Evolutionary conservation across 2,888 invertebrate genomes (phyloP), one percentile per base, ranked within the genome.

Genomic region (Acleris holmiana): DNA sequence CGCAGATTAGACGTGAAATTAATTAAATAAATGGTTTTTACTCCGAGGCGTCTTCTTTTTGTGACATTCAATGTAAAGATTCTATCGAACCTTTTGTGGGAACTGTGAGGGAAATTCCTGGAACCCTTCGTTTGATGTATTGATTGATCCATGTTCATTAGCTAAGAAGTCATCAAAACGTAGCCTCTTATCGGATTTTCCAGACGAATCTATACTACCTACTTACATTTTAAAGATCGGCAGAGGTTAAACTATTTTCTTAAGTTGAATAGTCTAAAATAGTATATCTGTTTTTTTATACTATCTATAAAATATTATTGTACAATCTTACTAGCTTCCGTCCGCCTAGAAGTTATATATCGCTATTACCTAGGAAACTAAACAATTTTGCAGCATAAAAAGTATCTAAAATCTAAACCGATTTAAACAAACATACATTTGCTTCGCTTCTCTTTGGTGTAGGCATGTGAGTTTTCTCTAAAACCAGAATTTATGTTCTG

Each of bases 1-100:
- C 69, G 66, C 70, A 69, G 67, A 68, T 72, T 71, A 66, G 67
- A 60, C 59, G 55, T 64, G 67, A 69, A 71, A 70, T 66, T 71
- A 76, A 76, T 77, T 74, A 73, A 67, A 60, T 69, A 70, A 77
- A 74, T 69, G 70, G 68, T 46, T 65, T 69, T 72, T 69, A 69
- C 71, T 75, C 55, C 59, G 59, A 47, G 46, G 67, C 58, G 64
- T 68, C 62, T 61, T 61, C 71, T 67, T 62, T 61, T 61, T 56
- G 67, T 58, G 67, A 57, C 61, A 19, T 44, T 49, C 44, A 54
- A 64, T 48, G 58, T 59, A 49, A 63, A 58, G 51, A 55, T 65
- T 60, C 41, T 19, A 54, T 59, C n/a, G 10, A 51, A 53, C 23
- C 51, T 25, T 59, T 49, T 35, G 19, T 53, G 25, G 25, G 25